Percentiles rank a stretch among this genome's conserved stretches.
phyloP scores from a whole-genome alignment of 2,797 vertebrate species.

The Poeciliopsis presidionis region DNA sequence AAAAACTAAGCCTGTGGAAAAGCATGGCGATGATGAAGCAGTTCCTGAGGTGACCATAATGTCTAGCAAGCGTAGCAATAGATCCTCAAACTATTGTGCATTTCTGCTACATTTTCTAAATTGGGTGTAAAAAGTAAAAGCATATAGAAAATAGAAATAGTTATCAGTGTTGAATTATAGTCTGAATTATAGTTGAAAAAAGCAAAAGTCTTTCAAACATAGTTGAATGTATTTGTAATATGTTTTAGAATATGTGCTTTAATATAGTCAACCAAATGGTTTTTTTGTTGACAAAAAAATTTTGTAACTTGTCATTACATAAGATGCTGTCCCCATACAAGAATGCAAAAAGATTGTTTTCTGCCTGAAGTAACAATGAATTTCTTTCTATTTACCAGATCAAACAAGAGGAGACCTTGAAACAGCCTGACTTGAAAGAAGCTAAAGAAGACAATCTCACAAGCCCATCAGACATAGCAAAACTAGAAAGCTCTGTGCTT shows the following conservation, averaged over 20 bases:
- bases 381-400: constrained; percentile 65
- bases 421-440: constrained; percentile 81
- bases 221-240: not conserved
- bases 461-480: constrained; percentile 92
- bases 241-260: not conserved
- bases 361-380: not conserved
- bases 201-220: not conserved
- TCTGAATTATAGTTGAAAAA: not conserved
- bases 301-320: not conserved
- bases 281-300: not conserved
- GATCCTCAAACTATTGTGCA: not conserved
- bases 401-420: constrained; percentile 80
- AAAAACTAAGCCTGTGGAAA: constrained; percentile 58
- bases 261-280: not conserved
- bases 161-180: not conserved
- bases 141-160: not conserved
- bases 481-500: constrained; percentile 90
- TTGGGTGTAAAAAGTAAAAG: not conserved
- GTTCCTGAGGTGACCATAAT: constrained; percentile 77
- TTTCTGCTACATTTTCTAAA: constrained; percentile 1
- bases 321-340: too few relatives aligned
- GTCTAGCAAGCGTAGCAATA: constrained; percentile 45
- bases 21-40: constrained; percentile 72
- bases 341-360: not conserved
- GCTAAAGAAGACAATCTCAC: constrained; percentile 85